phyloP scores from a whole-genome alignment of 1,140 invertebrate genomes.

The Drosophila grimshawi region DNA sequence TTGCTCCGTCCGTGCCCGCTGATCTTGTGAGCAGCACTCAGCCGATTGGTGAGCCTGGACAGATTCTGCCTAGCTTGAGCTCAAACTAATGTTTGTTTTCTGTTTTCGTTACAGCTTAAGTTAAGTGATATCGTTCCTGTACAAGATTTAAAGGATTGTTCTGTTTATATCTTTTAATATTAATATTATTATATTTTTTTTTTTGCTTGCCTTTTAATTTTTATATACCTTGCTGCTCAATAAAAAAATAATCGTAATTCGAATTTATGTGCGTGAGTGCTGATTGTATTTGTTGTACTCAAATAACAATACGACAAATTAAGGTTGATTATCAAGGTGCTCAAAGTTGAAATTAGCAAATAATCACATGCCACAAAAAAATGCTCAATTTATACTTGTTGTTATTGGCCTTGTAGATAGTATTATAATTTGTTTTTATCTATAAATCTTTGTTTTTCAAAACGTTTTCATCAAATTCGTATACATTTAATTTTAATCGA shows the following conservation, averaged over 20 bases:
- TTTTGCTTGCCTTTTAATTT: not conserved
- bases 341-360: not conserved
- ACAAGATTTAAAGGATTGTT: not conserved
- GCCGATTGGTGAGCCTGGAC: conserved; percentile 11
- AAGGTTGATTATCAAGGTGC: not conserved
- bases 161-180: not conserved
- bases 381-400: no score
- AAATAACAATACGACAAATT: not conserved
- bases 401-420: no score
- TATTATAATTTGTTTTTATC: no score
- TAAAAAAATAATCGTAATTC: conserved; percentile 17
- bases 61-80: not conserved
- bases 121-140: not conserved
- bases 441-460: no score
- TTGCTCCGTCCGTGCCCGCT: conserved; percentile 41
- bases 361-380: not conserved
- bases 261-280: not conserved
- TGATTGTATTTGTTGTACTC: not conserved
- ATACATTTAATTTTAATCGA: no score
- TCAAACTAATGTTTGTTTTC: not conserved
- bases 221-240: conserved; percentile 16
- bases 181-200: not conserved
- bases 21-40: conserved; percentile 7
- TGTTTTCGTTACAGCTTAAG: conserved; percentile 6
- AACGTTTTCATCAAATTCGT: no score